These are phyloP conservation scores for Toxostoma redivivum DNA, from an alignment of 2,113 vertebrate genomes.

Conservation along the genomic window DNA sequence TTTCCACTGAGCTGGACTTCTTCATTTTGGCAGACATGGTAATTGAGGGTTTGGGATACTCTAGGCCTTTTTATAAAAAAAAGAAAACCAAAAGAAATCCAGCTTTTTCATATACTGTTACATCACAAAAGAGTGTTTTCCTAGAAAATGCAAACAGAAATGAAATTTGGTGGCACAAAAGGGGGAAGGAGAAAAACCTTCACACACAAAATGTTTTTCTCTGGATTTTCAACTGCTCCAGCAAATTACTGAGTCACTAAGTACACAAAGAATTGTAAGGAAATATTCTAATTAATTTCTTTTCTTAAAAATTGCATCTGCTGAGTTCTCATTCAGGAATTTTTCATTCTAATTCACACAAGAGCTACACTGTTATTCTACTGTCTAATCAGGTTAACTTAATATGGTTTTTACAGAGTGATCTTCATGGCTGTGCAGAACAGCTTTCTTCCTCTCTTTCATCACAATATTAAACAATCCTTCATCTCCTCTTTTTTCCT, in stretches of 20 bases:
- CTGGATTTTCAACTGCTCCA: not conserved
- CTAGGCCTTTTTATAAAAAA: not conserved
- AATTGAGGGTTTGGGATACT: conserved; percentile 19
- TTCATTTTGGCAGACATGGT: not conserved
- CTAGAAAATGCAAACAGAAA: conserved; percentile 49
- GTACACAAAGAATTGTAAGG: not conserved
- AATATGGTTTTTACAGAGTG: not conserved
- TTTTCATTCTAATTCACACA: not conserved
- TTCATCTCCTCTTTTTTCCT: not conserved
- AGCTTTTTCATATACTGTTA: conserved; percentile 5
- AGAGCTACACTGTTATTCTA: conserved; percentile 4
- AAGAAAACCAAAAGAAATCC: not conserved
- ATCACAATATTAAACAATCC: conserved; percentile 14
- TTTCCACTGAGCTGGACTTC: not conserved
- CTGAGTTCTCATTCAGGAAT: not conserved
- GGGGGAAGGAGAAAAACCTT: not conserved
- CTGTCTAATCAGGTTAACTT: conserved; percentile 22
- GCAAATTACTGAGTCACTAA: not conserved
- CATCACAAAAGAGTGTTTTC: conserved; percentile 3
- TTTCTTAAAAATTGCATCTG: not conserved
- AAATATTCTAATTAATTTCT: not conserved
- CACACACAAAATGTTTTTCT: not conserved
- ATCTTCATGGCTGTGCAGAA: not conserved
- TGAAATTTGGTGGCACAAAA: not conserved
- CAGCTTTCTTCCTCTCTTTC: not conserved